A percentile compares a stretch with the other conserved stretches of the same genome.
Evolutionary conservation across 2,113 vertebrate species (phyloP).

Genomic region (Piliocolobus tephrosceles): DNA sequence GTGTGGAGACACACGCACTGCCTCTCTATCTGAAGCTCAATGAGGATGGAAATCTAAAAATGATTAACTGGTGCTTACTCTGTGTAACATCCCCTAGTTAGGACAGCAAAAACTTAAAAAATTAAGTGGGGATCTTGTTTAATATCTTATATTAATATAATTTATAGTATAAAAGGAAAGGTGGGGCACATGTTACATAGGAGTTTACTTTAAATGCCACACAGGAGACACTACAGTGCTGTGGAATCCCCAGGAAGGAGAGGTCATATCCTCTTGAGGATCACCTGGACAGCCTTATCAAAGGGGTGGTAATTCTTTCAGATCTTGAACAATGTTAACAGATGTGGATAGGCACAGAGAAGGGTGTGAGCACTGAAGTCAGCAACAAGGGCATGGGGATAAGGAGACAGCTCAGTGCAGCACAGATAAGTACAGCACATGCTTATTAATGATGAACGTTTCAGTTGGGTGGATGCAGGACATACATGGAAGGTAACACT

Average conservation of each 20-base stretch:
- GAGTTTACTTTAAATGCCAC: background rate
- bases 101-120: background rate
- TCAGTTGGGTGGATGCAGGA: accelerated
- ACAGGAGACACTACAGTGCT: background rate
- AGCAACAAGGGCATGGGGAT: background rate
- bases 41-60: background rate
- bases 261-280: background rate
- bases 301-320: background rate
- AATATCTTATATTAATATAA: background rate
- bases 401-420: background rate
- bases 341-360: background rate
- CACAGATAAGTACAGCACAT: background rate
- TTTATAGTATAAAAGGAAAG: background rate
- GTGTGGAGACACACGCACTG: background rate
- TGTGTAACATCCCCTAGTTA: background rate
- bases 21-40: background rate
- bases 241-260: background rate
- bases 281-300: background rate
- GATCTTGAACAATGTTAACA: background rate
- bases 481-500: background rate
- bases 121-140: background rate
- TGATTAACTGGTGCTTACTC: background rate
- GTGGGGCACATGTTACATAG: background rate
- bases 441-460: background rate
- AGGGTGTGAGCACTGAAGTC: background rate